A percentile compares a stretch with the other conserved stretches of the same genome.
phyloP scores from a whole-genome alignment of 2,113 vertebrate species.

The Cyphomyrus plagiostoma region DNA sequence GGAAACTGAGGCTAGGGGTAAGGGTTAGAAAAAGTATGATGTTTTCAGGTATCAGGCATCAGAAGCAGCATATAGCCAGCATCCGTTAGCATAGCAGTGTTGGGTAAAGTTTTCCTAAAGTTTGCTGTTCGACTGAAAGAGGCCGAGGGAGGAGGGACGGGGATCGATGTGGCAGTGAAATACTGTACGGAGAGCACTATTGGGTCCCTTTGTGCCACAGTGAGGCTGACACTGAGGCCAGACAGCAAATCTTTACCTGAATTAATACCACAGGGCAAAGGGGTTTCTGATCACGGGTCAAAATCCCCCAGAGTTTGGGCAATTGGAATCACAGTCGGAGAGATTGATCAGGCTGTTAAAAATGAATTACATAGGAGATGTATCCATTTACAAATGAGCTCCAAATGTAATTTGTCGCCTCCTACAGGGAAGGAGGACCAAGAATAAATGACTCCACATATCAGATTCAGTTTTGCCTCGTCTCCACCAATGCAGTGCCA shows the following conservation, averaged over 20 bases:
- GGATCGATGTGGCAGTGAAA: conserved; percentile 36
- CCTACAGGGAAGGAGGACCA: neutral
- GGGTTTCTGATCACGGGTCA: conserved; percentile 19
- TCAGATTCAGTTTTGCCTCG: neutral
- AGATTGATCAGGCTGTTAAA: conserved; percentile 35
- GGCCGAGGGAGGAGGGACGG: neutral
- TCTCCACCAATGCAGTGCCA: too few relatives aligned
- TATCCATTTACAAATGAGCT: conserved; percentile 29
- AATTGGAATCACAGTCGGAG: conserved; percentile 35
- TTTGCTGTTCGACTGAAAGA: conserved; percentile 9
- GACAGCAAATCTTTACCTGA: conserved; percentile 42
- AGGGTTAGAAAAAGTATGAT: too few relatives aligned
- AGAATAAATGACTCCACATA: neutral
- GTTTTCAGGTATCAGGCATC: too few relatives aligned
- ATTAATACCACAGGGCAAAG: conserved; percentile 37
- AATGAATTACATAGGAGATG: conserved; percentile 38
- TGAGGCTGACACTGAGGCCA: neutral
- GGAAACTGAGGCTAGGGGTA: too few relatives aligned
- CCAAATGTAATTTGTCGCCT: neutral
- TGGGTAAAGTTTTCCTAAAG: conserved; percentile 1
- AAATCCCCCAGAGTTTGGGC: conserved; percentile 19
- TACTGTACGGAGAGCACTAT: conserved; percentile 38
- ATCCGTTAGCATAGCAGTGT: neutral
- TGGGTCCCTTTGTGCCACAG: conserved; percentile 11
- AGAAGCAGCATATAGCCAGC: neutral